phyloP scores from a whole-genome alignment of 2,113 vertebrate genomes.

The Neotoma lepida region DNA sequence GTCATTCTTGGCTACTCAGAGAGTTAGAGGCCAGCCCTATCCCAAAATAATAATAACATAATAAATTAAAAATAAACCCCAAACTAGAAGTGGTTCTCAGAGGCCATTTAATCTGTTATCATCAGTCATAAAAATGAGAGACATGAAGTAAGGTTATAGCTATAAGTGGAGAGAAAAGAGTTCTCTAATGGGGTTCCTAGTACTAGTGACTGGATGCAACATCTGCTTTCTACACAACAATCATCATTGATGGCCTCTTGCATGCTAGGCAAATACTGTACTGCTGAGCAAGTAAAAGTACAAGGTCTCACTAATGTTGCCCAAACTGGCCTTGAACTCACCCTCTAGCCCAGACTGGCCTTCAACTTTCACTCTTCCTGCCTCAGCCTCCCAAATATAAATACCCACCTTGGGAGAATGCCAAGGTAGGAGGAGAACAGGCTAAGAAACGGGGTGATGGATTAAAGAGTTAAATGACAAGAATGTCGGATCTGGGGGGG shows the following conservation, averaged over 20 bases:
- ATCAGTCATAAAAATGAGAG: not conserved
- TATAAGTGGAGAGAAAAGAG: not conserved
- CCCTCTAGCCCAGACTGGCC: not conserved
- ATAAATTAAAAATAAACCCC: not conserved
- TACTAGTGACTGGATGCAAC: not conserved
- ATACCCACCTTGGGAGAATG: not conserved
- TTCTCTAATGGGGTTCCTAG: not conserved
- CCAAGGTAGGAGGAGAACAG: not conserved
- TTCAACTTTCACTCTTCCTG: not conserved
- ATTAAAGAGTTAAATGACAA: not conserved
- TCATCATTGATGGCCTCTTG: not conserved
- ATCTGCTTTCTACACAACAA: not conserved
- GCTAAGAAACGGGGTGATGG: not conserved
- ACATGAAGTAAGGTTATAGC: not conserved
- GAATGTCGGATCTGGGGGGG: not conserved
- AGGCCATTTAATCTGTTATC: not conserved
- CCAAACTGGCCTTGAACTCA: not conserved
- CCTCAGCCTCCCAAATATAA: not conserved
- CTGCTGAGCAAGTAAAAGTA: too few species aligned
- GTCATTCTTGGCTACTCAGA: not conserved
- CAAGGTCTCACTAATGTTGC: not conserved
- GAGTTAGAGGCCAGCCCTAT: too few species aligned
- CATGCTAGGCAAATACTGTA: not conserved
- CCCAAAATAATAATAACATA: not conserved
- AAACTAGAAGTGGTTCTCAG: not conserved